These are phyloP conservation scores for Tupiocoris notatus DNA, from an alignment of 2,888 invertebrate species.

Conservation along the genomic window DNA sequence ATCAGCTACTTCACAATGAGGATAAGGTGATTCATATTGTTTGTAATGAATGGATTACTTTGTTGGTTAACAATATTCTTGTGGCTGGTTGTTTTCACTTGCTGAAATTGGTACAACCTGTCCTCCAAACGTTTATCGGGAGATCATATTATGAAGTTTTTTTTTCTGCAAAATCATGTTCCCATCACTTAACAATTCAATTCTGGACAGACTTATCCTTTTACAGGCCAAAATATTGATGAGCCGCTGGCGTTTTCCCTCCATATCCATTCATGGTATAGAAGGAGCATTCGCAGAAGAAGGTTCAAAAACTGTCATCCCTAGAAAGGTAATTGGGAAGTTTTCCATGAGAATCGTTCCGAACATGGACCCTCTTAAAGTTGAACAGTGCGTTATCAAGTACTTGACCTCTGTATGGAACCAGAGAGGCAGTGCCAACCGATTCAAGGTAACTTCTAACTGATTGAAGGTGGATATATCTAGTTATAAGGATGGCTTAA, in stretches of 20 bases:
- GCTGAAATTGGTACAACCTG: no score
- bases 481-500: no score
- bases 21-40: constrained; percentile 50
- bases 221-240: constrained; percentile 71
- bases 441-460: constrained; percentile 75
- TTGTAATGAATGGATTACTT: no score
- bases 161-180: no score
- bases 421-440: constrained; percentile 80
- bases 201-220: no score
- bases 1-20: constrained; percentile 49
- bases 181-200: no score
- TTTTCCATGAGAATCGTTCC: constrained; percentile 98
- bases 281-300: constrained; percentile 92
- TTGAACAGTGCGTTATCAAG: constrained; percentile 75
- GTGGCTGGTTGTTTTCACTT: no score
- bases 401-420: constrained; percentile 76
- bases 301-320: constrained; percentile 94
- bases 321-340: constrained; percentile 89
- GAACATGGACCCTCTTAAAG: constrained; percentile 78
- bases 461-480: no score
- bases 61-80: no score
- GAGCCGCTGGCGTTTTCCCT: constrained; percentile 94
- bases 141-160: no score
- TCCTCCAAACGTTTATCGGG: neutral
- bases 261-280: constrained; percentile 91